Base-by-base conservation (phyloP, 2,888 invertebrate species). In the Eristalis arbustorum region DNA sequence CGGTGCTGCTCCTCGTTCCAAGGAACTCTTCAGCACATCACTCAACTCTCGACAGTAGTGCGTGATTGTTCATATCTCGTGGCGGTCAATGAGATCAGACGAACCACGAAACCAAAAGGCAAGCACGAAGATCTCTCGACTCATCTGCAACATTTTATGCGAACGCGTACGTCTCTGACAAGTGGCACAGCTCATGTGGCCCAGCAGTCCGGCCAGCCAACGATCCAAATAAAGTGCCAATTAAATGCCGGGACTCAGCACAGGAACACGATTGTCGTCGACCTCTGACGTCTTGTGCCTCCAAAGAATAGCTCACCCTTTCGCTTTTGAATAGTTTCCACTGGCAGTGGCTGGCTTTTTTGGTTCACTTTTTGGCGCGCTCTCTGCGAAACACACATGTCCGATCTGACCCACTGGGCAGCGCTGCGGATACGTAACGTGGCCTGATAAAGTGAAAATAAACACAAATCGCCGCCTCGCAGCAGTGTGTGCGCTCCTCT, bases 351-450 rank as follows among this genome's bases (percentile, higher is more conserved):
- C 31, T 5, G 6, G 4, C 6, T 31, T 28, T 28, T 28, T 28
- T 28, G 2, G 2, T 28, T 28, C 4, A n/a, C n/a, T n/a, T n/a
- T 31, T 42, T 49, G 2, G 22, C 73, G 28, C 18, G 49, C 25
- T 42, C 14, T 49, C 23, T 22, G 37, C 49, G n/a, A 77, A 77
- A 77, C 77, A 84, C 77, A 84, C 77, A 85, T 85, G 85, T 85
- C 81, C 68, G 82, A 82, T 85, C 81, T 77, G 82, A 85, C 85
- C 85, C 81, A 85, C 82, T 85, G 82, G 85, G 77, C 77, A 85
- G 76, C 77, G 62, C 40, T 68, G 72, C 80, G 59, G 71, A 77
- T 76, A 73, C 81, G 81, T 85, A 77, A 77, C 81, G 73, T 68
- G 59, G 84, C 64, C 64, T 73, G 76, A 69, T 73, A 73, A 83